phyloP scores from a whole-genome alignment of 1,140 invertebrate species.

The Zophobas morio region DNA sequence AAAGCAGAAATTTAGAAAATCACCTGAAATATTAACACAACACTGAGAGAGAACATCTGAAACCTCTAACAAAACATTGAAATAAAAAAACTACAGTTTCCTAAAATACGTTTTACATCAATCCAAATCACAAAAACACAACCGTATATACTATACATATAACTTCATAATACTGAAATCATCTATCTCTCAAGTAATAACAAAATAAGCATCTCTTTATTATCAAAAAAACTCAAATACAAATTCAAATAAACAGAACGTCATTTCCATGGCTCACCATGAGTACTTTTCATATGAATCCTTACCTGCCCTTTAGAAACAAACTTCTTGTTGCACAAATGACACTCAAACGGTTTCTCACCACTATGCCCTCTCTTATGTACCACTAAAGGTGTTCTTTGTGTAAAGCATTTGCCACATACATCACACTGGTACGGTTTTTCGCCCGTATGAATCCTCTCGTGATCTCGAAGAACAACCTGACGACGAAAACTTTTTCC shows the following conservation, averaged over 20 bases:
- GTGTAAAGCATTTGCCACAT: conserved; percentile 83
- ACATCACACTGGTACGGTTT: conserved; percentile 75
- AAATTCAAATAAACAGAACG: not conserved
- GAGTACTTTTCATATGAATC: conserved; percentile 70
- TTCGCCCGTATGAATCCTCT: conserved; percentile 75
- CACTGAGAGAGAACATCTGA: no score
- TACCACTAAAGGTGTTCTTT: conserved; percentile 82
- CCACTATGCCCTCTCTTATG: conserved; percentile 84
- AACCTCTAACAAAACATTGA: no score
- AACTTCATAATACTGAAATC: no score
- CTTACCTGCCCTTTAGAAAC: conserved; percentile 72
- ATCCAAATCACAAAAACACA: no score
- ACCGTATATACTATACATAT: no score
- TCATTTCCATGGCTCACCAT: not conserved
- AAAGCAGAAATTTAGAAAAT: no score
- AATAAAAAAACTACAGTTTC: no score
- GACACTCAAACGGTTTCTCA: conserved; percentile 81
- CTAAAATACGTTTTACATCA: no score
- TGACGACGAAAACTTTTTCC: conserved; percentile 76
- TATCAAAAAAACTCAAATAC: not conserved
- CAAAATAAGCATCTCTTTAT: conserved; percentile 8
- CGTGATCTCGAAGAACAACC: conserved; percentile 73
- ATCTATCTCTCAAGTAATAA: not conserved
- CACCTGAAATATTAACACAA: no score
- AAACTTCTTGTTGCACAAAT: conserved; percentile 75